Evolutionary conservation across 1,140 invertebrate species (phyloP).

Genomic region (Brachionus angularis): DNA sequence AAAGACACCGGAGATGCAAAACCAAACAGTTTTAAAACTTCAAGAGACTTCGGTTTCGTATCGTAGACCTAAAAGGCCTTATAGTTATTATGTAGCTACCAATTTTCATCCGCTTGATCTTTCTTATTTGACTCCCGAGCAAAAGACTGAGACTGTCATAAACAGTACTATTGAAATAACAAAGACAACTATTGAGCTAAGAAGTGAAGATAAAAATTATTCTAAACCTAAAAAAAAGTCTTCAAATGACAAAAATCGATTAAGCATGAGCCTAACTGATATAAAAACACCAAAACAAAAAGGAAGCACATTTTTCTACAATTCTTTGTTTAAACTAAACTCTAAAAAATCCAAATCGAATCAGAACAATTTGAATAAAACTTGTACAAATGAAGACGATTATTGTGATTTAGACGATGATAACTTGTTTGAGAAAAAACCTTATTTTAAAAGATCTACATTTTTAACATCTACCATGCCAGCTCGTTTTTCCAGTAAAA

Average conservation of each 20-base stretch:
- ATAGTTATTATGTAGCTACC: slow-evolving; percentile 39
- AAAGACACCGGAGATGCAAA: slow-evolving; percentile 17
- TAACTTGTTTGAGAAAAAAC: too few relatives aligned
- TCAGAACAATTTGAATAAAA: slow-evolving; percentile 12
- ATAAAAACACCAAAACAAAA: background rate
- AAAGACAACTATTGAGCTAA: background rate
- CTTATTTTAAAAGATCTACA: background rate
- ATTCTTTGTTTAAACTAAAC: slow-evolving; percentile 13
- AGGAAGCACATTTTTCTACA: background rate
- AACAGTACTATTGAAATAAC: too few relatives aligned
- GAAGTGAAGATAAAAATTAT: background rate
- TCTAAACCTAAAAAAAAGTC: slow-evolving; percentile 7
- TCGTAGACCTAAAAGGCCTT: background rate
- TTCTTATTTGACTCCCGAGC: background rate
- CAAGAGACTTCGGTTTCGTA: too few relatives aligned
- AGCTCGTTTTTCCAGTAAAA: background rate
- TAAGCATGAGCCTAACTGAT: slow-evolving; percentile 32
- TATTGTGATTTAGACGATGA: slow-evolving; percentile 5
- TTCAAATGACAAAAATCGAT: slow-evolving; percentile 3
- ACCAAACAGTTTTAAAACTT: background rate
- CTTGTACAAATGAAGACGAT: too few relatives aligned
- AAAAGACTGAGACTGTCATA: background rate
- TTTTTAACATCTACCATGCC: slow-evolving; percentile 20
- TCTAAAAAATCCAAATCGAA: slow-evolving; percentile 32
- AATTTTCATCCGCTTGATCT: slow-evolving; percentile 39